These are phyloP conservation scores for Apoderus coryli DNA, from an alignment of 2,888 invertebrate species.

Conservation along the genomic window DNA sequence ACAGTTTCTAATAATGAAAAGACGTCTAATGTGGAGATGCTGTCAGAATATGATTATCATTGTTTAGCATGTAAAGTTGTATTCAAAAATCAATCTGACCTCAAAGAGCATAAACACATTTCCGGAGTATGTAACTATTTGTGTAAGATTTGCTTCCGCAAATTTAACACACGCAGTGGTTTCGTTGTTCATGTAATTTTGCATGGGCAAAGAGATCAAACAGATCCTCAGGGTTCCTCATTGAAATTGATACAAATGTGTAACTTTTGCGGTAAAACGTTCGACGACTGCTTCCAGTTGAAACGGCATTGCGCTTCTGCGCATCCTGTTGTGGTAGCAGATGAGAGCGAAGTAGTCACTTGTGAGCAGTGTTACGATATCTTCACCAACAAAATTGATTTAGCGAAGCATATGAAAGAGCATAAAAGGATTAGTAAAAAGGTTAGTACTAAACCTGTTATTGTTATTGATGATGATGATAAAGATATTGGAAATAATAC, in stretches of 20 bases:
- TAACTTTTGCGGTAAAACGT: constrained; percentile 14
- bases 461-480: constrained; percentile 7
- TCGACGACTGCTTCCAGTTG: constrained; percentile 19
- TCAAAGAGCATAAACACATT: constrained; percentile 14
- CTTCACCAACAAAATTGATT: constrained; percentile 18
- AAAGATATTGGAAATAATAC: neutral
- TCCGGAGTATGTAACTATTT: constrained; percentile 18
- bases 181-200: constrained; percentile 20
- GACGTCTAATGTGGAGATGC: constrained; percentile 6
- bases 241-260: constrained; percentile 15
- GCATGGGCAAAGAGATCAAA: constrained; percentile 14
- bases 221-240: constrained; percentile 11
- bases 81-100: constrained; percentile 16
- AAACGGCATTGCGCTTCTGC: constrained; percentile 16
- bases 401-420: constrained; percentile 19
- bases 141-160: constrained; percentile 17
- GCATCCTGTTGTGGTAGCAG: neutral
- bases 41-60: constrained; percentile 11
- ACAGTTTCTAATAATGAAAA: constrained; percentile 2
- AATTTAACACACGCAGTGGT: constrained; percentile 19
- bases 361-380: constrained; percentile 23
- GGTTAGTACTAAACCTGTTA: neutral
- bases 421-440: constrained; percentile 15
- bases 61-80: constrained; percentile 18
- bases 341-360: neutral